These are phyloP conservation scores for Arge pagana DNA, from an alignment of 2,888 invertebrate genomes.

Conservation along the genomic window DNA sequence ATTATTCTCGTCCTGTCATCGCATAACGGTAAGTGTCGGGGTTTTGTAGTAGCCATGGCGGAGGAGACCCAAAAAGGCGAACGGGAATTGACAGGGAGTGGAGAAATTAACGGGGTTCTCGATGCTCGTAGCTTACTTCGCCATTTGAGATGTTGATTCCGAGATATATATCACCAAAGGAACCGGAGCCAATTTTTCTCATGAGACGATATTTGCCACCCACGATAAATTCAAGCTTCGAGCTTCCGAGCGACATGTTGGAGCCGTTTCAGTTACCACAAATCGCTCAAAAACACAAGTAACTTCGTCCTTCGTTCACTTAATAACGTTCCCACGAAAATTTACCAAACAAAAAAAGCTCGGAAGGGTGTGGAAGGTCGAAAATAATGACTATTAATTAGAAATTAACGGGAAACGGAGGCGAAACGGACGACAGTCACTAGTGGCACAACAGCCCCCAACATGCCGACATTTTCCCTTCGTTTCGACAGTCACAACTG, in stretches of 20 bases:
- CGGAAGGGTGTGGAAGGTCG: background rate
- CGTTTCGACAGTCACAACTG: slow-evolving; percentile 19
- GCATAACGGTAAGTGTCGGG: slow-evolving; percentile 24
- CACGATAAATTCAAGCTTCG: slow-evolving; percentile 77
- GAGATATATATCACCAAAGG: slow-evolving; percentile 98
- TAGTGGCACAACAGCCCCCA: slow-evolving; percentile 53
- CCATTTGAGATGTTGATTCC: slow-evolving; percentile 90
- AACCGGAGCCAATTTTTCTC: slow-evolving; percentile 97
- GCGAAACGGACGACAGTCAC: slow-evolving; percentile 43
- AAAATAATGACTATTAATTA: slow-evolving; percentile 12
- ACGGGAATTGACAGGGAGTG: slow-evolving; percentile 14
- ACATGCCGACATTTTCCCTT: slow-evolving; percentile 65
- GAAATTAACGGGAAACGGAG: slow-evolving; percentile 31
- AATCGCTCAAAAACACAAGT: slow-evolving; percentile 11
- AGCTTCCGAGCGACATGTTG: slow-evolving; percentile 27
- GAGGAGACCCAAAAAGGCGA: slow-evolving; percentile 10
- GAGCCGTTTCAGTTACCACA: slow-evolving; percentile 22
- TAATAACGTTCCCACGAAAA: slow-evolving; percentile 3
- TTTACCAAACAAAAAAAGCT: slow-evolving; percentile 9
- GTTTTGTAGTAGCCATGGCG: slow-evolving; percentile 23
- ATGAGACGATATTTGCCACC: slow-evolving; percentile 93
- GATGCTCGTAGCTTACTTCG: slow-evolving; percentile 69
- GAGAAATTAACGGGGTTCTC: slow-evolving; percentile 5
- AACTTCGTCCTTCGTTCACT: slow-evolving; percentile 5
- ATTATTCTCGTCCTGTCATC: slow-evolving; percentile 15